Evolutionary conservation across 1,140 invertebrate genomes (phyloP).

Genomic region (Pseudomyrmex pallidus): DNA sequence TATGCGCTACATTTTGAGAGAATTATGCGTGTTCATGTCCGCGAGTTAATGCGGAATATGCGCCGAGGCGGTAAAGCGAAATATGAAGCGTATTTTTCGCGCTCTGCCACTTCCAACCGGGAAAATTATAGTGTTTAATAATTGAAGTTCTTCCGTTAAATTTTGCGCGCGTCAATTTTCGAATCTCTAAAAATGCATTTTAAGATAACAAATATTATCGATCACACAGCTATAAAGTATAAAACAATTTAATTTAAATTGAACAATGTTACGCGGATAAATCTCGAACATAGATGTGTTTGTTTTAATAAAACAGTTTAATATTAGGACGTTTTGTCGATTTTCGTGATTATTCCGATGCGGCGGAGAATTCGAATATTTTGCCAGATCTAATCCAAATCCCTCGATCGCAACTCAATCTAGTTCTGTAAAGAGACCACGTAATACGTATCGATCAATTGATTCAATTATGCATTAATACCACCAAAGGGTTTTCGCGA

Average conservation of each 20-base stretch:
- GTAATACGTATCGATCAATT: constrained; percentile 37
- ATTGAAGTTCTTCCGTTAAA: constrained; percentile 63
- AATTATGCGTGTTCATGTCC: constrained; percentile 71
- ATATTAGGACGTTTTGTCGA: too few relatives aligned
- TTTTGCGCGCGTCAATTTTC: neutral
- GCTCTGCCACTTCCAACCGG: constrained; percentile 70
- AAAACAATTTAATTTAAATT: too few relatives aligned
- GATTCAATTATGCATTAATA: constrained; percentile 57
- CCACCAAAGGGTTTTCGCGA: constrained; percentile 48
- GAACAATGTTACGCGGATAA: too few relatives aligned
- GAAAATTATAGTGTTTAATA: constrained; percentile 72
- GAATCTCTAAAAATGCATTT: neutral
- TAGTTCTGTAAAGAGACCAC: constrained; percentile 20
- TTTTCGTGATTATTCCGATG: neutral
- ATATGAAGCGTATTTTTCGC: constrained; percentile 74
- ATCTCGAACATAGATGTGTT: too few relatives aligned
- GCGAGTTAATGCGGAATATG: constrained; percentile 69
- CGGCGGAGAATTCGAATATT: neutral
- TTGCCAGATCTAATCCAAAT: constrained; percentile 14
- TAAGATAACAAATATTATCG: neutral
- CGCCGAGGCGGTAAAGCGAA: constrained; percentile 68
- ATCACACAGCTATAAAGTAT: neutral
- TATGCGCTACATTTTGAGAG: constrained; percentile 71
- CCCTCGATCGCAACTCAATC: constrained; percentile 36
- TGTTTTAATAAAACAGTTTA: too few relatives aligned